phyloP scores from a whole-genome alignment of 30 jellyfish, hydroid and myxozoan genomes.

The Clytia hemisphaerica region DNA sequence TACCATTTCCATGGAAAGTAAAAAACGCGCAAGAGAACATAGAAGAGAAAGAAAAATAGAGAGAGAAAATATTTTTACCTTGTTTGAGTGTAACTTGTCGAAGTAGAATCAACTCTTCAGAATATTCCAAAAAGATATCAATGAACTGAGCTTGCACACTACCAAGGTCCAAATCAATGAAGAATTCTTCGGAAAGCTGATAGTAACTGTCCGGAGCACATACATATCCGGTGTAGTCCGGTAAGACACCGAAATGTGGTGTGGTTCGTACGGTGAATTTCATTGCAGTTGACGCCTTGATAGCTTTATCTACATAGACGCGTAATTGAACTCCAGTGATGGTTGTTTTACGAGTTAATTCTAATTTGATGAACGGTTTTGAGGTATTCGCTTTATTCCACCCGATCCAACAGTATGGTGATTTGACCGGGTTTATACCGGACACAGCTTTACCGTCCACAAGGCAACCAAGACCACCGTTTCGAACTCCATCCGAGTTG shows the following conservation, averaged over 20 bases:
- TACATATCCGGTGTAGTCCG: background rate
- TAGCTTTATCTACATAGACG: background rate
- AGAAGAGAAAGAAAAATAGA: background rate
- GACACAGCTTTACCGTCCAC: background rate
- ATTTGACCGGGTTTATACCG: background rate
- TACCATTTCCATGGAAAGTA: no score
- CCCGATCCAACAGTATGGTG: constrained; percentile 25
- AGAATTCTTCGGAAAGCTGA: background rate
- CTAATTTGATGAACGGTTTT: background rate
- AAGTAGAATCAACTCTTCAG: constrained; percentile 35
- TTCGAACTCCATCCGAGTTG: background rate
- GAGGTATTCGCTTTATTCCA: constrained; percentile 1
- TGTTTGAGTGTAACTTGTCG: constrained; percentile 18
- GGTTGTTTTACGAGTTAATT: constrained; percentile 4
- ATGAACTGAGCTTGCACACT: background rate
- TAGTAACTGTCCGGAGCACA: constrained; percentile 31
- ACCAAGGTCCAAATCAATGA: constrained; percentile 6
- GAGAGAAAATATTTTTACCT: constrained; percentile 8
- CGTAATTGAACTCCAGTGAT: background rate
- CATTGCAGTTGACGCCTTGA: constrained; percentile 6
- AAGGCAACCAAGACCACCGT: constrained; percentile 21
- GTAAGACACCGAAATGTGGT: background rate
- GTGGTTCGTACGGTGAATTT: background rate
- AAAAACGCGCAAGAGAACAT: no score
- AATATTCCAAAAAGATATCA: constrained; percentile 3